Evolutionary conservation across 2,113 vertebrate species (phyloP).

Genomic region (Etia nguti): DNA sequence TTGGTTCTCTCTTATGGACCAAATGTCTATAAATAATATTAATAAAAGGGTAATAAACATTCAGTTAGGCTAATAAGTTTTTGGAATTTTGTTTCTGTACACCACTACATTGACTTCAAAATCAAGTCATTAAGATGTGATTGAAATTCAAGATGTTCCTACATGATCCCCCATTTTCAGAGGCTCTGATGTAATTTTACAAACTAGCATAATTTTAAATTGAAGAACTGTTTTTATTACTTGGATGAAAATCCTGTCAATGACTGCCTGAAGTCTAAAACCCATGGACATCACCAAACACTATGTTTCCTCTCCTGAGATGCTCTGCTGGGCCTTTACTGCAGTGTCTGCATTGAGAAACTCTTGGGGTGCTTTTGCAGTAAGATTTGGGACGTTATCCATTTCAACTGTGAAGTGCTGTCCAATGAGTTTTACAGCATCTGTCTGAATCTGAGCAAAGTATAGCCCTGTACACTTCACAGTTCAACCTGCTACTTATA

Average conservation of each 20-base stretch:
- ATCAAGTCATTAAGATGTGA: neutral
- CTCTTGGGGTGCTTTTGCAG: neutral
- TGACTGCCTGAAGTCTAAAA: neutral
- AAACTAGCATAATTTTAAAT: neutral
- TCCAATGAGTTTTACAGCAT: neutral
- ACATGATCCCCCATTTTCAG: neutral
- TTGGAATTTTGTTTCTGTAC: neutral
- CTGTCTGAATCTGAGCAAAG: neutral
- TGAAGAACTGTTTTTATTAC: neutral
- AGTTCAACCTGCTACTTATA: neutral
- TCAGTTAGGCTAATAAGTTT: neutral
- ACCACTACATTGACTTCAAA: neutral
- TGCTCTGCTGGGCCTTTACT: neutral
- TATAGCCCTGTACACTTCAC: fast-evolving
- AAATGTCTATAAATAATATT: neutral
- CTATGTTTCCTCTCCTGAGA: neutral
- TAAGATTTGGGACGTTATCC: fast-evolving
- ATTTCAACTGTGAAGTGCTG: neutral
- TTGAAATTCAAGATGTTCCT: neutral
- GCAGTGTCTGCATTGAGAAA: neutral
- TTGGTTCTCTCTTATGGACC: neutral
- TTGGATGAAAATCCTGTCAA: neutral
- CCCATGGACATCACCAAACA: fast-evolving
- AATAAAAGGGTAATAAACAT: neutral
- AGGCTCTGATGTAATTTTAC: neutral